Evolutionary conservation across 1,140 invertebrate species (phyloP), one percentile per base, ranked within the genome.

Genomic region (Battus philenor): DNA sequence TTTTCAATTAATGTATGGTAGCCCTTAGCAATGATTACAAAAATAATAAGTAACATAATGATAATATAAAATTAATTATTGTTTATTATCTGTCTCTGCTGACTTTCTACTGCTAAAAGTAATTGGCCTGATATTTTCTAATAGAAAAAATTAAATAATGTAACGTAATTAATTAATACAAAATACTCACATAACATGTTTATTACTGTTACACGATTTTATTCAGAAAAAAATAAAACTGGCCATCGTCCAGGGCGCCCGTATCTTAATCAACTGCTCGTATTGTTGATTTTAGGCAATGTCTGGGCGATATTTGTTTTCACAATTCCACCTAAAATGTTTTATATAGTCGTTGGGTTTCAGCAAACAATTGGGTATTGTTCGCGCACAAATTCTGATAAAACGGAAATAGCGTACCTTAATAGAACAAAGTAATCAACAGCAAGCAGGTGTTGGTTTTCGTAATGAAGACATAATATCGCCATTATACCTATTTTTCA

Each of bases 291-390:
- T 41, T 26, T 16, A 26, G 13, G n/a, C 38, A 9, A 41, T 15
- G 7, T 12, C 24, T 27, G 24, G 22, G 8, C 13, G 12, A 41
- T 41, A 18, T 41, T 57, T 52, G 49, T 51, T 52, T 56, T 26
- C 9, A 12, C 47, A 45, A 45, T 44, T 49, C 30, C 6, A 11
- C 6, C 31, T 12, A 6, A 12, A 52, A 56, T 65, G 55, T 61
- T 65, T 65, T 58, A 58, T 61, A 61, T 56, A 61, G 53, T 47
- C 39, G 22, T 17, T 26, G 20, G 27, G 39, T 48, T 47, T 29
- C 18, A 29, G 29, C 12, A 54, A 54, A 64, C 57, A 59, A 64
- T 59, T 41, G 49, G 16, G 38, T 13, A 60, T 64, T 64, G 60
- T 64, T 64, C 29, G 17, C n/a, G 39, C n/a, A 18, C 8, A 39